A percentile compares a stretch with the other conserved stretches of the same genome.
Conservation (phyloP, 2,113 vertebrate genomes). For the Oreamnos americanus region DNA sequence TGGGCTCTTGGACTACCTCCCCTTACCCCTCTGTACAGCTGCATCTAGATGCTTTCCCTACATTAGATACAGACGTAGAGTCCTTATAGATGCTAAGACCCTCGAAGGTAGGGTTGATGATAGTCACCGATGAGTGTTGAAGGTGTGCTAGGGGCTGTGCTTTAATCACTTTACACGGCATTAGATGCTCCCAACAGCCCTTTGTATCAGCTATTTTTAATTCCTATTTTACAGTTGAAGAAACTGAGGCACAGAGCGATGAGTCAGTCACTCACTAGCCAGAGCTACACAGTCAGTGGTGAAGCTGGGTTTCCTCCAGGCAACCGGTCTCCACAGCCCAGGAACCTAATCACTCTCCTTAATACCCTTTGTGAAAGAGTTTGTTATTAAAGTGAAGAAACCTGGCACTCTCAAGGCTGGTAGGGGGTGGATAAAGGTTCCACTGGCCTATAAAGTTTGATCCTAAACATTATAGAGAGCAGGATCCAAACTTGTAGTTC, state of each 20-base stretch:
- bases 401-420: background rate
- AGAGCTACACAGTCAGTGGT: background rate
- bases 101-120: background rate
- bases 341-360: background rate
- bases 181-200: background rate
- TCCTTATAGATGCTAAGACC: background rate
- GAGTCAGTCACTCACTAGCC: background rate
- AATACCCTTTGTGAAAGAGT: background rate
- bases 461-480: background rate
- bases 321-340: background rate
- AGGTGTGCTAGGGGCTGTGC: background rate
- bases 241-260: background rate
- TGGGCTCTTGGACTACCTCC: background rate
- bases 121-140: background rate
- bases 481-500: background rate
- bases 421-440: background rate
- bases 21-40: background rate
- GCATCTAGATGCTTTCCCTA: background rate
- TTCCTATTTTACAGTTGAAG: background rate
- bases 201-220: slow-evolving; percentile 10
- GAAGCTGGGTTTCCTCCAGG: slow-evolving; percentile 9
- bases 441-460: background rate
- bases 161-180: background rate
- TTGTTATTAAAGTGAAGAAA: slow-evolving; percentile 22
- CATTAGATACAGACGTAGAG: background rate